Base-by-base conservation (phyloP, 2,113 vertebrate genomes). In the Hemiprocne comata region DNA sequence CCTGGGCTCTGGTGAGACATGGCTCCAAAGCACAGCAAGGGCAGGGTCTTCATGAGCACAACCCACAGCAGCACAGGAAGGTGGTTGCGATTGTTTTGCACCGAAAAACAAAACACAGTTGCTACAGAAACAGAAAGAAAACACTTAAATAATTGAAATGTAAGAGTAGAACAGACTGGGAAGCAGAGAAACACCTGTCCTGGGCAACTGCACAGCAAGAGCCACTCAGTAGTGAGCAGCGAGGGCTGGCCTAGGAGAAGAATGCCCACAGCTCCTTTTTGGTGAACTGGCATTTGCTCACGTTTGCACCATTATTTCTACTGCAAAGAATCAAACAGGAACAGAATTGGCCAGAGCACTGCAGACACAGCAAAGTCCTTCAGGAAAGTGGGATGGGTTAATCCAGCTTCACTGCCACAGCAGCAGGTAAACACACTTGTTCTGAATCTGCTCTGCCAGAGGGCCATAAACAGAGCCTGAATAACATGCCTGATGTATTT, bases 191-290 rank as follows among this genome's bases (percentile, higher is more conserved):
- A 40, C n/a, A 62, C 33, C 25, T 2, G 0, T 25, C 21, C 28
- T 26, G 14, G 23, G 20, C 21, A 65, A 17, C 1, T 61, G 58
- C 40, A 42, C 40, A 42, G 40, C 40, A 42, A 42, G 40, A 42
- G 40, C 40, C 40, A 42, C 40, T 65, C n/a, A 65, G 29, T 0
- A 61, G 26, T 10, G 10, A 53, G 44, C 23, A 46, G 69, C 8
- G 1, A 60, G 50, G 44, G 10, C 44, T 79, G 44, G n/a, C 55
- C 26, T 48, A 48, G 17, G 7, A 55, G 19, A 0, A 81, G 19
- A 0, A 77, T 0, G 2, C 1, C 2, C 24, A 55, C 18, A 61
- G 14, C 33, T 54, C 25, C 10, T 72, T 31, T 44, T 9, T 29
- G 34, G 10, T 29, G 44, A 89, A 24, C 38, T 17, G 6, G 8